Percentiles rank a stretch among this genome's conserved stretches.
These are phyloP conservation scores for Heterochromis multidens DNA, from an alignment of 2,113 vertebrate genomes.

Conservation along the genomic window DNA sequence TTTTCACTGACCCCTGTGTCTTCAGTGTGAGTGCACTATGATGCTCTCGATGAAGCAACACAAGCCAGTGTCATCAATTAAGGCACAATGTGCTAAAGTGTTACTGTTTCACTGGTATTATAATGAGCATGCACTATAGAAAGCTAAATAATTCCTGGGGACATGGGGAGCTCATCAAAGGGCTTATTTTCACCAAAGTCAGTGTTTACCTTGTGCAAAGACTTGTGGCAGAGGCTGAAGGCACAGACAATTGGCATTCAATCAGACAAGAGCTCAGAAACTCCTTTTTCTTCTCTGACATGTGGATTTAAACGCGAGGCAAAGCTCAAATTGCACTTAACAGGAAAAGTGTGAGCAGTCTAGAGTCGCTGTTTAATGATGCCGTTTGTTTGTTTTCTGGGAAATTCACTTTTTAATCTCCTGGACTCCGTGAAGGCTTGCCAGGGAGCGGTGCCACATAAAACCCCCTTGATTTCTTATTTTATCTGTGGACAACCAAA, in stretches of 20 bases:
- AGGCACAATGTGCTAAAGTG: conserved; percentile 3
- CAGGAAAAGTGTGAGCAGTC: conserved; percentile 51
- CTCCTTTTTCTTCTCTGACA: conserved; percentile 16
- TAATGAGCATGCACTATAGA: conserved; percentile 17
- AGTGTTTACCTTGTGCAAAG: conserved; percentile 4
- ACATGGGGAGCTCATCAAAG: conserved; percentile 8
- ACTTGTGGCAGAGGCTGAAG: conserved; percentile 9
- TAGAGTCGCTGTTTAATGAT: conserved; percentile 50
- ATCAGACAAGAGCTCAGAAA: conserved; percentile 24
- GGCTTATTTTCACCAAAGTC: conserved; percentile 7
- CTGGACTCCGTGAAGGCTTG: conserved; percentile 52
- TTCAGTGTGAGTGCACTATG: neutral
- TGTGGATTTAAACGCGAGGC: conserved; percentile 40
- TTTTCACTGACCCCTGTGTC: conserved; percentile 14
- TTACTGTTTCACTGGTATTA: neutral
- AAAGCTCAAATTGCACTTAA: conserved; percentile 65
- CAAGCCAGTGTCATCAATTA: conserved; percentile 31
- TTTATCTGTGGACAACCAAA: conserved; percentile 72
- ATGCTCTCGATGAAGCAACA: conserved; percentile 27
- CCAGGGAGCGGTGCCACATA: conserved; percentile 55
- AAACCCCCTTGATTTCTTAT: conserved; percentile 70
- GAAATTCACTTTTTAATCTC: conserved; percentile 71
- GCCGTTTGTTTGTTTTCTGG: conserved; percentile 68
- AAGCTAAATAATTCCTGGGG: neutral
- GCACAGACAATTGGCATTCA: conserved; percentile 44